Conservation (phyloP, 2,888 invertebrate species). For the Tuberolachnus salignus region DNA sequence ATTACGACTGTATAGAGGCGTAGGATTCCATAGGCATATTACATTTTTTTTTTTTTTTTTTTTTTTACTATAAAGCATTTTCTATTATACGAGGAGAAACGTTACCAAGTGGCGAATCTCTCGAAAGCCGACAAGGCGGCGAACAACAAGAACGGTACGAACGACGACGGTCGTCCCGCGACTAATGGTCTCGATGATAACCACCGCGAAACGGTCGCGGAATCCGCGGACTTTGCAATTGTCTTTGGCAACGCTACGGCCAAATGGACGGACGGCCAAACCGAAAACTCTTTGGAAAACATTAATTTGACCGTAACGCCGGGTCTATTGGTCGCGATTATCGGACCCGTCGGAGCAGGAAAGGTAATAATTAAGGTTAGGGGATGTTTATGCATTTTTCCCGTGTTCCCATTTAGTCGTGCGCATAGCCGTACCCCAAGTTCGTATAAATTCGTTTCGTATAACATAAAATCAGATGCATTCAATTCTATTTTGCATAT, state of each 20-base stretch:
- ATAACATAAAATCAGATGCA: no score
- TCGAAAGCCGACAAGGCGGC: background rate
- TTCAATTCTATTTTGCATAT: no score
- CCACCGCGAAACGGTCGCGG: no score
- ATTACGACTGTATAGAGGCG: no score
- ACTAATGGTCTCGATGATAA: background rate
- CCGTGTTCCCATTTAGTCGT: no score
- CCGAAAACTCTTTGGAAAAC: conserved; percentile 66
- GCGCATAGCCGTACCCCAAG: no score
- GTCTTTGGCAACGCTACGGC: conserved; percentile 62
- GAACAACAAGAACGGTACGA: background rate
- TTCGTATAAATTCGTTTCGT: no score
- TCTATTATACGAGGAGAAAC: conserved; percentile 63
- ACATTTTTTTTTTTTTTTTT: no score
- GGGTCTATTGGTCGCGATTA: conserved; percentile 72
- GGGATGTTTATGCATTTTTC: no score
- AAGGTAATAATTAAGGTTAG: no score
- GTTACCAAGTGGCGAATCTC: background rate
- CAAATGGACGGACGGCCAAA: conserved; percentile 67
- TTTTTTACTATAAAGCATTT: no score
- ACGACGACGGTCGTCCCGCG: background rate
- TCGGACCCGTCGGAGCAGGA: conserved; percentile 78
- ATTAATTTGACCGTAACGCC: conserved; percentile 66
- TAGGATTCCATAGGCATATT: no score
- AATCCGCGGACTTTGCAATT: conserved; percentile 63